Conservation (phyloP, 2,888 invertebrate genomes). For the Tuberolachnus salignus region DNA sequence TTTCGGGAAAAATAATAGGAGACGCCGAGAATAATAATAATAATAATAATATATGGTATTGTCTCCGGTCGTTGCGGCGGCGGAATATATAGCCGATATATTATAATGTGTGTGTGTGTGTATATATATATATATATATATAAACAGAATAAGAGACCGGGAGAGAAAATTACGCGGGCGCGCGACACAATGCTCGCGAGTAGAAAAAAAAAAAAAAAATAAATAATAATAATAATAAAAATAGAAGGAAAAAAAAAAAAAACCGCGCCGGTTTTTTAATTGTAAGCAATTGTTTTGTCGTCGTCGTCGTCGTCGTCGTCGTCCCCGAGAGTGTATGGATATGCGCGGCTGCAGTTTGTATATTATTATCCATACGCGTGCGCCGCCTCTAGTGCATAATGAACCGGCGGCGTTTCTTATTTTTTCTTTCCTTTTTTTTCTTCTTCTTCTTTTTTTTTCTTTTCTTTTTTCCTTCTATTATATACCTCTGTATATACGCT, state of each 20-base stretch:
- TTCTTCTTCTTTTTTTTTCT: too few species aligned
- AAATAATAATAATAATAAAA: too few species aligned
- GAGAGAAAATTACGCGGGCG: neutral
- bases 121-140: neutral
- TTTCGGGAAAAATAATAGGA: constrained; percentile 27
- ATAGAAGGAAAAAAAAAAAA: too few species aligned
- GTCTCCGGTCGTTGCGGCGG: neutral
- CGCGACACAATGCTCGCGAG: constrained; percentile 26
- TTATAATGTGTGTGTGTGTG: neutral
- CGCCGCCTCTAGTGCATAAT: constrained; percentile 13
- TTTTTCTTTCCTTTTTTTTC: too few species aligned
- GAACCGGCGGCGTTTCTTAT: constrained; percentile 24
- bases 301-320: too few species aligned
- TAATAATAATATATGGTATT: neutral
- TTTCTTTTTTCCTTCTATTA: too few species aligned
- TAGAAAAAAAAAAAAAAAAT: neutral
- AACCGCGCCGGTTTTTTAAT: constrained; percentile 33
- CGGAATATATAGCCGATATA: neutral
- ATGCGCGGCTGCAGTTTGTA: neutral
- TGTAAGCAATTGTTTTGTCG: constrained; percentile 42
- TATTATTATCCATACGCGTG: neutral
- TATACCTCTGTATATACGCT: too few species aligned
- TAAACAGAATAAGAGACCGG: neutral
- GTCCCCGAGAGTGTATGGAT: neutral
- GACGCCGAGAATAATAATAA: neutral